Evolutionary conservation across 2,888 invertebrate species (phyloP).

Genomic region (Ceramica pisi): DNA sequence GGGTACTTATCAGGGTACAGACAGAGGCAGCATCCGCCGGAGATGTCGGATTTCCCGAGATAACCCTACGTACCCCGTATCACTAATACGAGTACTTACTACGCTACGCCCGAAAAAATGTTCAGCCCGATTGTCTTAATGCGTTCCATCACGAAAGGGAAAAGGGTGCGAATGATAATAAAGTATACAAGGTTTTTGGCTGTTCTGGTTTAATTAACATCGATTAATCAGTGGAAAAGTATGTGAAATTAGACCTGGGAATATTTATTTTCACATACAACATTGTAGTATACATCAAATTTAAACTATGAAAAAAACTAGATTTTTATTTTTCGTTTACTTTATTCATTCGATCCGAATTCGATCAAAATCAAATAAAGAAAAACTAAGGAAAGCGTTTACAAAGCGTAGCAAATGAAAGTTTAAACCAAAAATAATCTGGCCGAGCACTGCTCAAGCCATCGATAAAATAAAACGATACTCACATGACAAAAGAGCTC

Average conservation of each 20-base stretch:
- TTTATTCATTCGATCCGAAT: background rate
- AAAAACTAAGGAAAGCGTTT: background rate
- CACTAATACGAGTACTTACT: slow-evolving; percentile 61
- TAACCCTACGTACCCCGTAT: slow-evolving; percentile 66
- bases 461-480: slow-evolving; percentile 36
- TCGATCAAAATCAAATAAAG: background rate
- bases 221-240: background rate
- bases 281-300: background rate
- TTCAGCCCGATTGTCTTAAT: slow-evolving; percentile 61
- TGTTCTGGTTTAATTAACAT: slow-evolving; percentile 40
- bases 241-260: background rate
- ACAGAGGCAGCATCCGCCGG: slow-evolving; percentile 71
- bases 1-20: slow-evolving; percentile 69
- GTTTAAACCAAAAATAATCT: slow-evolving; percentile 17
- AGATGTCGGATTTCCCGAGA: slow-evolving; percentile 76
- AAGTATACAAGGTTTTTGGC: slow-evolving; percentile 22
- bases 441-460: slow-evolving; percentile 3
- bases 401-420: slow-evolving; percentile 1
- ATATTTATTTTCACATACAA: background rate
- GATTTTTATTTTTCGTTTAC: background rate
- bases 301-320: background rate
- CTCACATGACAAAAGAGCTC: slow-evolving; percentile 29
- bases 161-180: slow-evolving; percentile 53
- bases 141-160: slow-evolving; percentile 53
- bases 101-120: slow-evolving; percentile 48